phyloP scores from a whole-genome alignment of 1,140 invertebrate genomes.

The Lordiphosa clarofinis region DNA sequence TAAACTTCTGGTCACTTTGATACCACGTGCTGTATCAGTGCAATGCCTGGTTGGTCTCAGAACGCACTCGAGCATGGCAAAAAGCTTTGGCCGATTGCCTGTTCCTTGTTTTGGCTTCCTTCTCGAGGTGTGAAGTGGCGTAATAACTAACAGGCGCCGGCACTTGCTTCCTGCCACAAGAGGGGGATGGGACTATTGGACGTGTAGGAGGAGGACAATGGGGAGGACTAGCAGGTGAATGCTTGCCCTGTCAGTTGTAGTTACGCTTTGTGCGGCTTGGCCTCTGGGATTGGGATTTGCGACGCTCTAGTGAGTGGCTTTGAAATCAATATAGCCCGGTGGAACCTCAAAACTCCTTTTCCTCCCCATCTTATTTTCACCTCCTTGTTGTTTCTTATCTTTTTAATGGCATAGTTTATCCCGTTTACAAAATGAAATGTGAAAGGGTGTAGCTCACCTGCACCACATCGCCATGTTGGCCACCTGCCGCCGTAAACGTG shows the following conservation, averaged over 20 bases:
- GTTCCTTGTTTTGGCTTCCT: constrained; percentile 6
- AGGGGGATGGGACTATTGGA: background rate
- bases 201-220: too few species aligned
- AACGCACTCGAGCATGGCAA: constrained; percentile 60
- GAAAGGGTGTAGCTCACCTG: constrained; percentile 83
- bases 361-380: background rate
- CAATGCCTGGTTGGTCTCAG: constrained; percentile 47
- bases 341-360: background rate
- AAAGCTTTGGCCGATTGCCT: constrained; percentile 49
- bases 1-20: constrained; percentile 40
- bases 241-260: constrained; percentile 39
- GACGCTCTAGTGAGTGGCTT: constrained; percentile 49
- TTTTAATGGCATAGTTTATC: constrained; percentile 71
- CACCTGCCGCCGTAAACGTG: constrained; percentile 91
- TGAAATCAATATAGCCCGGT: constrained; percentile 67
- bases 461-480: constrained; percentile 89
- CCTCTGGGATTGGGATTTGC: constrained; percentile 46
- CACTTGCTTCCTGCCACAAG: constrained; percentile 34
- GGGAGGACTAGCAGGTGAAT: background rate
- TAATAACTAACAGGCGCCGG: constrained; percentile 66
- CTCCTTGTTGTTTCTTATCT: constrained; percentile 58
- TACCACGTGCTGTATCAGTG: constrained; percentile 45
- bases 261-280: constrained; percentile 43
- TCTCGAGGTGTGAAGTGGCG: constrained; percentile 67
- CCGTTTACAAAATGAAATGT: constrained; percentile 70